A percentile compares a stretch with the other conserved stretches of the same genome.
These are phyloP conservation scores for Anser brachyrhynchus DNA, from an alignment of 2,113 vertebrate species.

Conservation along the genomic window DNA sequence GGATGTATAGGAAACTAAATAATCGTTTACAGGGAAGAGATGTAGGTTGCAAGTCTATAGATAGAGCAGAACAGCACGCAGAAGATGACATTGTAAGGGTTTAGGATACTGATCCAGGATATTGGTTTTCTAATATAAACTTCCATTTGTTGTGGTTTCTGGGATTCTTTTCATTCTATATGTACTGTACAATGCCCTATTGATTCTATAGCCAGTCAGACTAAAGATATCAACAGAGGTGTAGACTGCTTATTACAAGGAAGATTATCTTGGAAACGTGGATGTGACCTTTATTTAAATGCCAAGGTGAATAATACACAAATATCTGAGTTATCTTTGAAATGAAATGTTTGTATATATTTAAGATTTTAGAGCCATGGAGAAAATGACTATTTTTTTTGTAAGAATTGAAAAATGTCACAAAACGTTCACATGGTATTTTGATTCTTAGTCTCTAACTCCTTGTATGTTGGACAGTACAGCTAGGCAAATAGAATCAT, in stretches of 20 bases:
- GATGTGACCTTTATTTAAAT: conserved; percentile 1
- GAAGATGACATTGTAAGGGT: neutral
- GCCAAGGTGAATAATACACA: neutral
- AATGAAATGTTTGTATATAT: neutral
- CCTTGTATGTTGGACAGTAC: neutral
- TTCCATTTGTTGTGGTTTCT: neutral
- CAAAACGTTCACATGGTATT: neutral
- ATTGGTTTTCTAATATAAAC: neutral
- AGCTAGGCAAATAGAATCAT: neutral
- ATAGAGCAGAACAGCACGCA: neutral
- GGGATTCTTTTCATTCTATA: neutral
- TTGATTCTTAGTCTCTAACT: neutral
- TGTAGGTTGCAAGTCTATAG: neutral
- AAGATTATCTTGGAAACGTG: neutral
- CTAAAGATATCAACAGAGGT: neutral
- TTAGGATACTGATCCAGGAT: neutral
- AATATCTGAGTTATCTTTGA: neutral
- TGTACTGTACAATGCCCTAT: neutral
- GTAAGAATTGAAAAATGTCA: neutral
- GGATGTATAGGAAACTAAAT: neutral
- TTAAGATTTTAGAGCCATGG: neutral
- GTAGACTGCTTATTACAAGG: neutral
- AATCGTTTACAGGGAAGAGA: neutral
- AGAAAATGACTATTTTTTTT: neutral
- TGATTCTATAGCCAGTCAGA: neutral